Evolutionary conservation across 2,113 vertebrate species (phyloP), one percentile per base, ranked within the genome.

Genomic region (Nycticebus coucang): DNA sequence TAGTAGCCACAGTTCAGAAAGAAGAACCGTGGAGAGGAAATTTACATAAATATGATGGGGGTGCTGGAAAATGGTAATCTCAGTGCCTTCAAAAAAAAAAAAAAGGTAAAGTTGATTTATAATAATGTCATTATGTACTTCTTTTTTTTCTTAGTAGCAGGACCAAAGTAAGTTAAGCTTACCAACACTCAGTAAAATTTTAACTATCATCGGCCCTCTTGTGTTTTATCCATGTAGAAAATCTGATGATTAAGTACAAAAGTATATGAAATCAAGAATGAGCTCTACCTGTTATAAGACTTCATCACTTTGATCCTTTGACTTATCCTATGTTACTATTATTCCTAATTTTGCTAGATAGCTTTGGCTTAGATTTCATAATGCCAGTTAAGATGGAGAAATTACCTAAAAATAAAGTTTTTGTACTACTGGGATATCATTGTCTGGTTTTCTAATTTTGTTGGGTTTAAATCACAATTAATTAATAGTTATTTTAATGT

Each of bases 371-470:
- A 68, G 66, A 55, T 85, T 80, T 28, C 6, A 85, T 28, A 24
- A 84, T 94, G 9, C 8, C 35, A 85, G 37, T 28, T 60, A 75
- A 45, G 5, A 60, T 94, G 72, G 24, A 85, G 55, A 85, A 19
- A 68, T 80, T 37, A 74, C 28, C 66, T 84, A 45, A 89, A 93
- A 89, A 92, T 84, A 85, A 88, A 60, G 28, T 69, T 59, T 94
- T 75, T 85, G 41, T 79, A 66, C 21, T 74, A 30, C 72, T 81
- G 9, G 45, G 14, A 37, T 84, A 74, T 91, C 72, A 60, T 79
- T 91, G 71, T 5, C 35, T 91, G 62, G 9, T 81, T 85, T 92
- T 82, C 80, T 96, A 45, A 87, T 89, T 87, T 91, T 79, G 26
- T 77, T 80, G 80, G 5, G 15, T 83, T 92, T 91, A 57, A 14